Base-by-base conservation (phyloP, 2,113 vertebrate genomes). In the Ondatra zibethicus region DNA sequence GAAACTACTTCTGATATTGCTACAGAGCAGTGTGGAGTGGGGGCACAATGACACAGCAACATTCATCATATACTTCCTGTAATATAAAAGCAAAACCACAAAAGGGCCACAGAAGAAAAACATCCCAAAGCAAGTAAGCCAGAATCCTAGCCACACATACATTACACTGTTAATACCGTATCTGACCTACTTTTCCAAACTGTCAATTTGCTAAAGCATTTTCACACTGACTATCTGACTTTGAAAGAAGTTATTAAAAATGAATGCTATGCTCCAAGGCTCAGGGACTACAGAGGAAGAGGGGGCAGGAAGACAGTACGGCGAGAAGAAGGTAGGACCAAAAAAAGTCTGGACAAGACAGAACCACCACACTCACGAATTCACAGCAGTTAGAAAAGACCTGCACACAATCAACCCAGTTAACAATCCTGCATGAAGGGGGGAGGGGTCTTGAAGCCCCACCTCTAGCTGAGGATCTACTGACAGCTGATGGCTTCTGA, bases 51-150 rank as follows among this genome's bases (percentile, higher is more conserved):
- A 45, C 39, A 85, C 3, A 19, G 81, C 16, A 58, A 42, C 14
- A 42, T 72, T 95, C 82, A 92, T 94, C 89, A 94, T 17, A 84
- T 23, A 80, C 4, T 25, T 17, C 50, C n/a, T 50, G 5, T 88
- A 80, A 88, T 80, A 90, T 55, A 89, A 78, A 95, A 93, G 80
- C 77, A 93, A 95, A 96, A 31, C 80, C 78, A 84, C 31, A 80
- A 81, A 89, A 72, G 27, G 52, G 63, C 75, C 2, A 1, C 13
- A n/a, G 65, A 88, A 92, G 80, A 86, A 95, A 96, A 80, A 68
- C 58, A 95, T 52, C 42, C 36, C 61, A 94, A 42, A 91, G 55
- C 61, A 81, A 96, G 87, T 4, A 50, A 5, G 65, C 29, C 68
- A 70, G 42, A 92, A 91, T 95, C 82, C 45, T 66, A 89, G 47